A percentile compares a stretch with the other conserved stretches of the same genome.
phyloP scores from a whole-genome alignment of 2,797 vertebrate species.

The Vespertilio murinus region DNA sequence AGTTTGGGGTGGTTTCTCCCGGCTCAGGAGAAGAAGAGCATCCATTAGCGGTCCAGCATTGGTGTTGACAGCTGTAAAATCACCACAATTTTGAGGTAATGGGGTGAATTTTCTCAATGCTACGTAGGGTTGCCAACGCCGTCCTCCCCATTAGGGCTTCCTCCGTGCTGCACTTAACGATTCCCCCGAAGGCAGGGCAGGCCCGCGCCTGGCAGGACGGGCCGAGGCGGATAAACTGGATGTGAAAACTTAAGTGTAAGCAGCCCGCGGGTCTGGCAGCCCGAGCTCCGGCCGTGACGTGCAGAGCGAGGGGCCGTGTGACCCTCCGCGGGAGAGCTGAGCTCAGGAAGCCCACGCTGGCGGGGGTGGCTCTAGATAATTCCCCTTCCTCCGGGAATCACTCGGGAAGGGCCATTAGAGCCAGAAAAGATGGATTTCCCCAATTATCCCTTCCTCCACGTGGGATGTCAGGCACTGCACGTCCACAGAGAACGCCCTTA shows the following conservation, averaged over 20 bases:
- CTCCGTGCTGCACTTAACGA: background rate
- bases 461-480: constrained; percentile 69
- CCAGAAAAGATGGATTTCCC: constrained; percentile 73
- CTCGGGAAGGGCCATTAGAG: constrained; percentile 72
- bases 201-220: constrained; percentile 26
- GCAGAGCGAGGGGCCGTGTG: background rate
- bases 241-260: background rate
- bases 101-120: constrained; percentile 74
- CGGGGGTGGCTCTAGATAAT: constrained; percentile 58
- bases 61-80: constrained; percentile 78
- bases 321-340: constrained; percentile 53
- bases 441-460: constrained; percentile 75
- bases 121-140: constrained; percentile 52
- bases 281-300: background rate
- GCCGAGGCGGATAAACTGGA: constrained; percentile 45
- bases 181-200: constrained; percentile 24
- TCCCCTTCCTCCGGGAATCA: constrained; percentile 70
- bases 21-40: constrained; percentile 79
- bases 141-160: constrained; percentile 41
- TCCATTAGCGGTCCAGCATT: constrained; percentile 78
- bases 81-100: constrained; percentile 77
- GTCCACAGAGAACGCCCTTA: constrained; percentile 69
- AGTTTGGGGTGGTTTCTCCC: constrained; percentile 73
- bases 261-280: background rate
- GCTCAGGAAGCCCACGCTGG: constrained; percentile 36